Evolutionary conservation across 1,140 invertebrate genomes (phyloP).

Genomic region (Brachionus paranguensis): DNA sequence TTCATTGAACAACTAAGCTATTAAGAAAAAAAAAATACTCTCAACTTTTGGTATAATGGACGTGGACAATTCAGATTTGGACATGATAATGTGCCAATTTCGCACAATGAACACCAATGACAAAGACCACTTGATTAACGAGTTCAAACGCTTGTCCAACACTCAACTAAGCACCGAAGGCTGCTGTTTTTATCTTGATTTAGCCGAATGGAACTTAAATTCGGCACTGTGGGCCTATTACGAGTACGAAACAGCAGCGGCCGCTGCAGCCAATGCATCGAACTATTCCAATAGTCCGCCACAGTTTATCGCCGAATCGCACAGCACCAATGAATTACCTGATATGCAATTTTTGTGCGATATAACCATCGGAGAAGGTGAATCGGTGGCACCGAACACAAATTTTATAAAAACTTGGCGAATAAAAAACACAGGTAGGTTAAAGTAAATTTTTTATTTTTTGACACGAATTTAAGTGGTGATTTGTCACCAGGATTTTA

Average conservation of each 20-base stretch:
- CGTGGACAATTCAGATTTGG: constrained; percentile 36
- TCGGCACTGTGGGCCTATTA: constrained; percentile 89
- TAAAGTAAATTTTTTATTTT: neutral
- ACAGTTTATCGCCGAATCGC: neutral
- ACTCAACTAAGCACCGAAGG: constrained; percentile 13
- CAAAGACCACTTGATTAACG: constrained; percentile 24
- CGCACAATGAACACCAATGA: constrained; percentile 38
- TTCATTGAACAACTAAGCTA: neutral
- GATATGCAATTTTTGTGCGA: constrained; percentile 73
- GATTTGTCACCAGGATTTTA: neutral
- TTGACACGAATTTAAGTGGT: neutral
- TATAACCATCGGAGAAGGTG: constrained; percentile 68
- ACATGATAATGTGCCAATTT: constrained; percentile 25
- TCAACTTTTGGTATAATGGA: neutral
- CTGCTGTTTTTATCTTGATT: constrained; percentile 31
- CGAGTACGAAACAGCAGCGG: constrained; percentile 67
- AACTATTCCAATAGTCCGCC: constrained; percentile 42
- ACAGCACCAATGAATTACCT: constrained; percentile 57
- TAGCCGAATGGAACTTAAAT: constrained; percentile 67
- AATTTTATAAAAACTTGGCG: constrained; percentile 72
- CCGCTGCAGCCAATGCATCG: constrained; percentile 45
- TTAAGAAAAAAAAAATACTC: neutral
- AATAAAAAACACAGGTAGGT: constrained; percentile 68
- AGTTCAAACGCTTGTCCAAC: constrained; percentile 27
- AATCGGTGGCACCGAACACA: constrained; percentile 67